Conservation (phyloP, 2,888 invertebrate species). For the Nemotelus pantherinus region DNA sequence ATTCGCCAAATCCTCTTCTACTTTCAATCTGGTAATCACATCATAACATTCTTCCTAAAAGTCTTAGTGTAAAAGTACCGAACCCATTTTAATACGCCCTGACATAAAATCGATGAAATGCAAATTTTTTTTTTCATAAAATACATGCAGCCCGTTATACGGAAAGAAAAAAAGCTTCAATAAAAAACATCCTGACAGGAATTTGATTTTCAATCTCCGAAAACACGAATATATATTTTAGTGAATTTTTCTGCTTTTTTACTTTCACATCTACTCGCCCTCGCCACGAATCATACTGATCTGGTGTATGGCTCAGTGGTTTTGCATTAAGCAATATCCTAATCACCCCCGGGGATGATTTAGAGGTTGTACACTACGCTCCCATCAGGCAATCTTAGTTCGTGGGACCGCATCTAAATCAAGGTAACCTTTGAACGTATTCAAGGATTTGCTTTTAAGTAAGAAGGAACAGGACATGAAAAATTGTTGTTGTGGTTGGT, state of each 20-base stretch:
- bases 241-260: not conserved
- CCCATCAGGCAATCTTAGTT: too few species aligned
- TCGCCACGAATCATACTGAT: conserved; percentile 29
- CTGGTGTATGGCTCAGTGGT: conserved; percentile 47
- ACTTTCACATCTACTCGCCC: not conserved
- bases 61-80: not conserved
- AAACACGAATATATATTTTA: too few species aligned
- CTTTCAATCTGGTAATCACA: conserved; percentile 15
- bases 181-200: conserved; percentile 15
- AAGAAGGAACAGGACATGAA: not conserved
- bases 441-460: not conserved
- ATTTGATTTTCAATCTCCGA: not conserved
- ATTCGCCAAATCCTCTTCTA: not conserved
- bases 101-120: conserved; percentile 47
- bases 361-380: conserved; percentile 7
- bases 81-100: conserved; percentile 12
- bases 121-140: conserved; percentile 30
- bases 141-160: not conserved
- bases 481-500: not conserved
- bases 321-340: conserved; percentile 44
- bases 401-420: too few species aligned
- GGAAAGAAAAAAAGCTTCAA: conserved; percentile 19
- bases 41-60: not conserved
- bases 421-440: not conserved
- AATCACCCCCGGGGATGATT: conserved; percentile 46